Percentiles rank a stretch among this genome's conserved stretches.
phyloP scores from a whole-genome alignment of 1,140 invertebrate species.

The Formica selysi region DNA sequence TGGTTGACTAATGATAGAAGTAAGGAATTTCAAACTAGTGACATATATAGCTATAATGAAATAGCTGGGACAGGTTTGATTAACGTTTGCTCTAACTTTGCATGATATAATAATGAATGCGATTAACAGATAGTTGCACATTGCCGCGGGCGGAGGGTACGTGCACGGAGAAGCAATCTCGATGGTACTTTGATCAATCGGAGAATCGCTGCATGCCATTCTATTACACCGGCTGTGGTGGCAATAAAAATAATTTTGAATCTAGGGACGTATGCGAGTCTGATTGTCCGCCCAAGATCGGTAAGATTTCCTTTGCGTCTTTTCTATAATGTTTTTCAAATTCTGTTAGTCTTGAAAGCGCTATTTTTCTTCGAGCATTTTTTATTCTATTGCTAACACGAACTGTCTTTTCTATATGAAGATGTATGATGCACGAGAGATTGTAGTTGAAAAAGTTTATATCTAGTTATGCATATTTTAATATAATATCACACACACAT shows the following conservation, averaged over 20 bases:
- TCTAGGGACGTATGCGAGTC: constrained; percentile 92
- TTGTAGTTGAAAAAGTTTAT: neutral
- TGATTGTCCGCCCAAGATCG: constrained; percentile 92
- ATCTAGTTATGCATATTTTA: neutral
- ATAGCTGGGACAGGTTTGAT: neutral
- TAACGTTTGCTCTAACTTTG: constrained; percentile 75
- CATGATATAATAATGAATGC: constrained; percentile 82
- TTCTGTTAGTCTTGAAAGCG: neutral
- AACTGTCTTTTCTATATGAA: neutral
- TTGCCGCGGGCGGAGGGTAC: constrained; percentile 92
- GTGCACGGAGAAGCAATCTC: constrained; percentile 92
- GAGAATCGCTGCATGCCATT: constrained; percentile 97
- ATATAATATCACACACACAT: neutral
- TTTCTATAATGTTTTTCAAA: neutral
- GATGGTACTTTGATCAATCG: constrained; percentile 95
- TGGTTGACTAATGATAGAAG: neutral
- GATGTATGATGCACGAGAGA: neutral
- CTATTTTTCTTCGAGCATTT: neutral
- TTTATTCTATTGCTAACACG: neutral
- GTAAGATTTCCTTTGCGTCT: constrained; percentile 87
- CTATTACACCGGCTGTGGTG: constrained; percentile 97
- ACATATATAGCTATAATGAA: neutral
- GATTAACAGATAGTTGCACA: constrained; percentile 91
- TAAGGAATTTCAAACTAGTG: neutral
- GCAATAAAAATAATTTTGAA: constrained; percentile 95